Base-by-base conservation (phyloP, 2,888 invertebrate species). In the Tribolium freemani region DNA sequence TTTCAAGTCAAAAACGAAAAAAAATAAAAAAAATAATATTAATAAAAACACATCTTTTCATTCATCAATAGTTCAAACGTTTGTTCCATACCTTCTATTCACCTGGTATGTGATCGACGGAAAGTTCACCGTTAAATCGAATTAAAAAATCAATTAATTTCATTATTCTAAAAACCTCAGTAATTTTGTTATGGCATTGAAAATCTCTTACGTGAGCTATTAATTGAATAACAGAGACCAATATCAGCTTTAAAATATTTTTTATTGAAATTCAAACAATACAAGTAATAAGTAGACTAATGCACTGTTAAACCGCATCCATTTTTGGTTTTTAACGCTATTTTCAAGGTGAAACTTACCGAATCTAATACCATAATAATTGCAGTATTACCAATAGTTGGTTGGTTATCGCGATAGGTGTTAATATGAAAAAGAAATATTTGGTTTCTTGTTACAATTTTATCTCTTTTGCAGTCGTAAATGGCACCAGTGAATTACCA, bases 391-490 rank as follows among this genome's bases (percentile, higher is more conserved):
- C 20, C 13, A 51, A 16, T 13, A 5, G 21, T 5, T 51, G 10
- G 0, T 38, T 9, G 3, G 3, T 38, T 38, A 38, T 38, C 38
- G 3, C 31, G 31, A 16, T 26, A 3, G 11, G 48, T 11, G 48
- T 5, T 48, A 48, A 48, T 11, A 16, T 48, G 48, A 16, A 48
- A 10, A 48, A 48, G 16, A 48, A 48, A 48, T 38, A 38, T 38
- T 38, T 38, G 38, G 3, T 38, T 38, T 38, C 9, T 38, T 16
- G 13, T 11, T 26, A 38, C 38, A 38, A 44, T 53, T 61, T 46
- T 61, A 20, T 51, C n/a, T 68, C 11, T 69, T 3, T 66, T 66
- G 5, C 58, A 71, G 71, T 71, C 45, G 57, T 67, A 44, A 71
- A 71, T 26, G 70, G 63, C 5, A 51, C 53, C 54, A 56, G 63